Percentiles rank a stretch among this genome's conserved stretches.
These are phyloP conservation scores for Microcebus lehilahytsara DNA, from an alignment of 2,113 vertebrate species.

Conservation along the genomic window DNA sequence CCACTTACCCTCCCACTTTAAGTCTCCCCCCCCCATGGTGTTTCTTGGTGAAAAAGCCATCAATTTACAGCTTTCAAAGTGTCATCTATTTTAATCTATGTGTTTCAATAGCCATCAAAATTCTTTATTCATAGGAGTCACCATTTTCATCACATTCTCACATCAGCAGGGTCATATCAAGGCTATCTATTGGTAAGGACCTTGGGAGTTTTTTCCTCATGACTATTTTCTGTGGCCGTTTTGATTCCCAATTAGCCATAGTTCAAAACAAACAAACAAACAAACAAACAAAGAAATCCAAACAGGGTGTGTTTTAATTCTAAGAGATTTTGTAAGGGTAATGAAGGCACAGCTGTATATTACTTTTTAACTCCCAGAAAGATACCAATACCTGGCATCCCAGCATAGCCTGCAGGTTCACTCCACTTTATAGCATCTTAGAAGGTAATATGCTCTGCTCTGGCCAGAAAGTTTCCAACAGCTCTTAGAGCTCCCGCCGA, in stretches of 20 bases:
- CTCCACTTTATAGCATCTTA: background rate
- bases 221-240: background rate
- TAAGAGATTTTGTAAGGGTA: background rate
- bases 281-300: background rate
- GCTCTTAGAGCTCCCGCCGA: background rate
- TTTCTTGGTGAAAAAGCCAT: background rate
- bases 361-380: background rate
- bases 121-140: background rate
- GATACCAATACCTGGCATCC: background rate
- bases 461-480: background rate
- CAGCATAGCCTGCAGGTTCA: background rate
- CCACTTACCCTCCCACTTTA: background rate
- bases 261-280: background rate
- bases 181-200: background rate
- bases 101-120: background rate
- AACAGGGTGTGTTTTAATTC: background rate
- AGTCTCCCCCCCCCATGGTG: background rate
- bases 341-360: background rate
- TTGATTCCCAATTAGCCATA: slow-evolving; percentile 25
- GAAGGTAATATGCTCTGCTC: background rate
- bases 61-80: background rate
- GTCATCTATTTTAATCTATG: background rate
- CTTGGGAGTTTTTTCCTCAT: background rate
- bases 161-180: background rate
- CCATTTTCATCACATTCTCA: background rate